Evolutionary conservation across 2,797 vertebrate genomes (phyloP).

Genomic region (Gymnoscopelus braueri): DNA sequence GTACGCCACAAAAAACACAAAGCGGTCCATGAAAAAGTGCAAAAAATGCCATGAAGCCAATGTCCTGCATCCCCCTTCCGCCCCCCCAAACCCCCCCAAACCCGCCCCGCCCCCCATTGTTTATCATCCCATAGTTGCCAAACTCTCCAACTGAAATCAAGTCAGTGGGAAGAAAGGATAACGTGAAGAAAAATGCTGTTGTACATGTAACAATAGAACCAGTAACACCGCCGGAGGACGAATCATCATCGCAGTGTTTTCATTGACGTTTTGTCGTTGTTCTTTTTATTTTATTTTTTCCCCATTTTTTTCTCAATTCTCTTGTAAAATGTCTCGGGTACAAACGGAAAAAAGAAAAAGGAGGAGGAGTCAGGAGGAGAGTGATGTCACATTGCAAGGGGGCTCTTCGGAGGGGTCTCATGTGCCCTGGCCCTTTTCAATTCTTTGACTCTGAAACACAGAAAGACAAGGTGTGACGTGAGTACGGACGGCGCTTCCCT

Average conservation of each 20-base stretch:
- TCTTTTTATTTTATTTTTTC: slow-evolving; percentile 63
- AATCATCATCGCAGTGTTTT: slow-evolving; percentile 79
- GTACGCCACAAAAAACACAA: slow-evolving; percentile 65
- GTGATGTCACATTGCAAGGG: slow-evolving; percentile 97
- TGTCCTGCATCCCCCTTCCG: slow-evolving; percentile 67
- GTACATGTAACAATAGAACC: slow-evolving; percentile 74
- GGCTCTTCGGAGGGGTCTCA: slow-evolving; percentile 94
- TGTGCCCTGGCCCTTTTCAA: slow-evolving; percentile 99
- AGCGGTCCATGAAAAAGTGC: slow-evolving; percentile 86
- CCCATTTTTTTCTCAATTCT: slow-evolving; percentile 78
- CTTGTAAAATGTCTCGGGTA: slow-evolving; percentile 97
- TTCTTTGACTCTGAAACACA: slow-evolving; percentile 98
- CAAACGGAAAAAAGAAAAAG: slow-evolving; percentile 89
- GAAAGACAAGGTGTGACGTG: slow-evolving; percentile 37
- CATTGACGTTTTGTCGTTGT: slow-evolving; percentile 55
- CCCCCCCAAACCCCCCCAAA: slow-evolving; percentile 59
- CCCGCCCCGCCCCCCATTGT: background rate
- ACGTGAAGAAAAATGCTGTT: slow-evolving; percentile 77
- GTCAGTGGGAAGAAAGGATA: slow-evolving; percentile 77
- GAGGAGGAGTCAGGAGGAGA: slow-evolving; percentile 93
- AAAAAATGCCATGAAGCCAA: slow-evolving; percentile 86
- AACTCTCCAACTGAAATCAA: slow-evolving; percentile 66
- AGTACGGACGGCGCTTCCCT: background rate
- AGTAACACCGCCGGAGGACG: slow-evolving; percentile 68
- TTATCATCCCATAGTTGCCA: background rate